phyloP scores from a whole-genome alignment of 1,140 invertebrate genomes.

The Tribolium madens region DNA sequence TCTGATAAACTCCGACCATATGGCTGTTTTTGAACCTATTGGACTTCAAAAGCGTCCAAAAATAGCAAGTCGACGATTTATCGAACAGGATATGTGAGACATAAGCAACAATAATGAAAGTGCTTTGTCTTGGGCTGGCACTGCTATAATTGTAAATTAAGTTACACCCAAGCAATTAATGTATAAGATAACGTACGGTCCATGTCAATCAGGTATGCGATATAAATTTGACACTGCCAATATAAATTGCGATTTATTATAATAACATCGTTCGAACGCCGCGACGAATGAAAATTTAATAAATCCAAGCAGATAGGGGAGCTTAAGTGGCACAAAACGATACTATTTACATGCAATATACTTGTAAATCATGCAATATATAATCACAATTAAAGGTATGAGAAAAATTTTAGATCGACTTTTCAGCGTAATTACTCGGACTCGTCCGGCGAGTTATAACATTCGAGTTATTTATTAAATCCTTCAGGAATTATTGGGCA shows the following conservation, averaged over 20 bases:
- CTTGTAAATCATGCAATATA: conserved; percentile 32
- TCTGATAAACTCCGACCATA: too few species aligned
- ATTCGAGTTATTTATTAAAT: conserved; percentile 18
- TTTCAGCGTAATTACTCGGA: conserved; percentile 15
- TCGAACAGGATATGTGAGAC: conserved; percentile 35
- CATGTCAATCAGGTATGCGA: conserved; percentile 48
- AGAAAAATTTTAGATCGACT: conserved; percentile 8
- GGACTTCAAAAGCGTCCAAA: conserved; percentile 10
- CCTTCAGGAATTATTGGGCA: conserved; percentile 1
- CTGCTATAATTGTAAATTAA: conserved; percentile 49
- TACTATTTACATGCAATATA: conserved; percentile 20
- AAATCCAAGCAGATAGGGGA: conserved; percentile 8
- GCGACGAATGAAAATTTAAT: conserved; percentile 29
- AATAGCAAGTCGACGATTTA: conserved; percentile 28
- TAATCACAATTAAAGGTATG: conserved; percentile 29
- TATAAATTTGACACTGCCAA: conserved; percentile 37
- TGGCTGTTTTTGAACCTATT: conserved; percentile 7
- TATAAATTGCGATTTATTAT: conserved; percentile 31
- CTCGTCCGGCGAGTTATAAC: conserved; percentile 13
- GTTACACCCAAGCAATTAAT: conserved; percentile 49
- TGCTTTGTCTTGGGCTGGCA: conserved; percentile 25
- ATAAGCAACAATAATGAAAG: conserved; percentile 42
- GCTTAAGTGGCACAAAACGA: conserved; percentile 15
- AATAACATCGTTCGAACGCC: too few species aligned
- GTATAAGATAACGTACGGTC: conserved; percentile 43